Conservation (phyloP, 2,113 vertebrate genomes). For the Sigmodon hispidus region DNA sequence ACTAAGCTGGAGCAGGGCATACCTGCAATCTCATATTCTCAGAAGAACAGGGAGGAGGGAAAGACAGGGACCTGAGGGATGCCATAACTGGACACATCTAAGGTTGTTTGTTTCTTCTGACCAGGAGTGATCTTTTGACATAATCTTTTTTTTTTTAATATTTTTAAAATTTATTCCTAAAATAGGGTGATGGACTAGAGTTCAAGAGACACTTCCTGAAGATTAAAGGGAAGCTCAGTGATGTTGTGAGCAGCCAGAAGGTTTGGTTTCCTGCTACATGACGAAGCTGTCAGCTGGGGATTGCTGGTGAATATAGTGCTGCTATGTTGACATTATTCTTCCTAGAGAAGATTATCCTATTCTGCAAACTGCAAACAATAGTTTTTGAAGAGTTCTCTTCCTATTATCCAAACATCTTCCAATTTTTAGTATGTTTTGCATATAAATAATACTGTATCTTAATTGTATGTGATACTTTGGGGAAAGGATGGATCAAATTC, state of each 20-base stretch:
- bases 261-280: constrained; percentile 88
- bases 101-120: not conserved
- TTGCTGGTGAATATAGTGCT: constrained; percentile 66
- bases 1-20: not conserved
- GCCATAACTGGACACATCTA: not conserved
- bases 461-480: constrained; percentile 67
- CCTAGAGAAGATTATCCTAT: constrained; percentile 74
- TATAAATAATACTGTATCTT: constrained; percentile 62
- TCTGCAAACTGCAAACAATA: constrained; percentile 64
- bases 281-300: constrained; percentile 51
- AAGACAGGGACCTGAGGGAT: not conserved
- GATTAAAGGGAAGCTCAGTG: constrained; percentile 93
- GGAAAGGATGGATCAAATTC: constrained; percentile 52
- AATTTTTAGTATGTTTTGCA: constrained; percentile 49
- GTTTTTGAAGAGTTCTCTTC: constrained; percentile 56
- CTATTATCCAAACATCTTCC: constrained; percentile 42
- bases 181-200: constrained; percentile 96
- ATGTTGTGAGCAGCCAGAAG: constrained; percentile 94
- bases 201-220: constrained; percentile 97
- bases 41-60: not conserved
- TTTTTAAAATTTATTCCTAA: constrained; percentile 62
- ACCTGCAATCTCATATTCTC: not conserved
- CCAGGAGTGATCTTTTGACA: not conserved
- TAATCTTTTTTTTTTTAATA: not conserved
- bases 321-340: constrained; percentile 75